Conservation (phyloP, 2,797 vertebrate species). For the Numenius phaeopus region DNA sequence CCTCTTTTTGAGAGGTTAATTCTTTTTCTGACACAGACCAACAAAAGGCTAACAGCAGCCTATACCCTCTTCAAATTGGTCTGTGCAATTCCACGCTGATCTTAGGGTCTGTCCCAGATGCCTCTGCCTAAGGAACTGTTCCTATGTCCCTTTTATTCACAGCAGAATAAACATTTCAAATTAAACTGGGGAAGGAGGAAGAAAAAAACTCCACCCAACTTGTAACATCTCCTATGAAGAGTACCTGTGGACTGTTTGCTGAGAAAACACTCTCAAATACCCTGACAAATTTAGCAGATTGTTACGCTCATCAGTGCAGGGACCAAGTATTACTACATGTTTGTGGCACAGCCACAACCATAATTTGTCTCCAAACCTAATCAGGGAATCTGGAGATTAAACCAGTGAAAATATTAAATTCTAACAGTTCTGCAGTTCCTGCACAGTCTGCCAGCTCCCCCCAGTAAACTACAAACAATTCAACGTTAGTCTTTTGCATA, state of each 20-base stretch:
- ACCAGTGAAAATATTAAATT: neutral
- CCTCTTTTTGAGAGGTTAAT: neutral
- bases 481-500: neutral
- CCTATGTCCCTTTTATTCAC: neutral
- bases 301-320: neutral
- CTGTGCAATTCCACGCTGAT: neutral
- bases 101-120: neutral
- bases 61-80: neutral
- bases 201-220: neutral
- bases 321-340: neutral
- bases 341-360: neutral
- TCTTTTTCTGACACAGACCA: neutral
- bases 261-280: neutral
- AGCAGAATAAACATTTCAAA: neutral
- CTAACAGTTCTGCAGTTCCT: neutral
- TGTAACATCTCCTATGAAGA: neutral
- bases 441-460: neutral
- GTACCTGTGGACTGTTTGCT: neutral
- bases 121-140: neutral
- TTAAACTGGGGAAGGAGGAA: neutral
- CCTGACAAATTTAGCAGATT: neutral
- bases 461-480: neutral
- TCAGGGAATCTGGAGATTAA: neutral
- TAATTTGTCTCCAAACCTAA: neutral
- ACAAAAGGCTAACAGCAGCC: neutral